These are phyloP conservation scores for Apodemia hepburni DNA, from an alignment of 2,888 invertebrate species.

Conservation along the genomic window DNA sequence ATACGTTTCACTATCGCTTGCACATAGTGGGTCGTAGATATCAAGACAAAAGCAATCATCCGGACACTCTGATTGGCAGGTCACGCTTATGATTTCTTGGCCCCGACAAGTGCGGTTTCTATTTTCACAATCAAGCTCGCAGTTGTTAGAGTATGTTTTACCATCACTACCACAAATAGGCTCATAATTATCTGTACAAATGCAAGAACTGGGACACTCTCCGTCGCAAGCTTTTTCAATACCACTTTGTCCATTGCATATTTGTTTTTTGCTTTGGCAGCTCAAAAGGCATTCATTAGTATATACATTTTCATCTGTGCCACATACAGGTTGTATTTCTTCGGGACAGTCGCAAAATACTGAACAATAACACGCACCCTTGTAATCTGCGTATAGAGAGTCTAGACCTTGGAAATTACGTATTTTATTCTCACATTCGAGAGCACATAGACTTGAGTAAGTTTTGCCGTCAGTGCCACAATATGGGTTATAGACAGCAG, in stretches of 20 bases:
- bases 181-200: not conserved
- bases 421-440: constrained; percentile 26
- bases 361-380: constrained; percentile 19
- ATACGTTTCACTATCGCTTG: constrained; percentile 30
- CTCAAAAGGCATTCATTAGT: not conserved
- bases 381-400: not conserved
- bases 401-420: constrained; percentile 1
- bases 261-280: constrained; percentile 13
- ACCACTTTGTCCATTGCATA: constrained; percentile 1
- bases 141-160: constrained; percentile 14
- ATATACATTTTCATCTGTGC: not conserved
- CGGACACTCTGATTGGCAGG: constrained; percentile 1
- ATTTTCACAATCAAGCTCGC: constrained; percentile 8
- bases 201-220: constrained; percentile 16
- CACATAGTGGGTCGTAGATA: constrained; percentile 28
- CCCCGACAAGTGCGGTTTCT: not conserved
- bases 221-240: constrained; percentile 22
- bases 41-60: constrained; percentile 26
- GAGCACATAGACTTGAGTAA: constrained; percentile 26
- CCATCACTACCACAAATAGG: not conserved
- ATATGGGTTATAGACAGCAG: constrained; percentile 28
- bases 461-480: constrained; percentile 39
- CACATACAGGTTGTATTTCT: constrained; percentile 1
- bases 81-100: not conserved
- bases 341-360: constrained; percentile 25